Percentiles rank a stretch among this genome's conserved stretches.
These are phyloP conservation scores for Eulemur albifrons DNA, from an alignment of 2,797 vertebrate species.

Conservation along the genomic window DNA sequence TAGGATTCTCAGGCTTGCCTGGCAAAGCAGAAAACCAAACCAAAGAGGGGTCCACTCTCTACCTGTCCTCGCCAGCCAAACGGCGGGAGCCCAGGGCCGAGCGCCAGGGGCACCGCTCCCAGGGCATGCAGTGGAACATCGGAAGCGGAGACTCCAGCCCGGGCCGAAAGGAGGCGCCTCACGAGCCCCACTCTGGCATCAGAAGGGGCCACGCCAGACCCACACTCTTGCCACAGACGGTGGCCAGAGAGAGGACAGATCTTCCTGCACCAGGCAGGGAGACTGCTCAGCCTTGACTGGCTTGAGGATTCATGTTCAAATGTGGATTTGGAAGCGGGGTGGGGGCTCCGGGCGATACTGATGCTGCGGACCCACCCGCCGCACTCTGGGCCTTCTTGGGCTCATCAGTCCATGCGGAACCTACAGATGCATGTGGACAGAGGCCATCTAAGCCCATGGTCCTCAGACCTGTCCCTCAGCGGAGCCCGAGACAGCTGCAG, in stretches of 20 bases:
- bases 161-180: fast-evolving
- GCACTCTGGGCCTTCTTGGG: neutral
- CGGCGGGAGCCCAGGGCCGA: neutral
- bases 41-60: neutral
- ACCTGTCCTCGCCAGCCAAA: neutral
- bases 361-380: neutral
- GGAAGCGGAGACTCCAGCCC: neutral
- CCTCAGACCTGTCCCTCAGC: neutral
- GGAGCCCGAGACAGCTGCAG: neutral
- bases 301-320: neutral
- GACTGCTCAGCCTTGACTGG: neutral
- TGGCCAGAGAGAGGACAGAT: fast-evolving
- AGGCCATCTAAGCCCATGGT: neutral
- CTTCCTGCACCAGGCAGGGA: no score
- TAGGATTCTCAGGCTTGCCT: neutral
- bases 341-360: neutral
- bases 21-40: neutral
- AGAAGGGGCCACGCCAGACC: no score
- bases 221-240: no score
- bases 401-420: neutral
- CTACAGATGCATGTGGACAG: neutral
- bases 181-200: fast-evolving
- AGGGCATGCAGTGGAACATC: neutral
- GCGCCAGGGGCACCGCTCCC: neutral
- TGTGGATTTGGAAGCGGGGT: neutral